Evolutionary conservation across 2,113 vertebrate species (phyloP).

Genomic region (Vicugna pacos): DNA sequence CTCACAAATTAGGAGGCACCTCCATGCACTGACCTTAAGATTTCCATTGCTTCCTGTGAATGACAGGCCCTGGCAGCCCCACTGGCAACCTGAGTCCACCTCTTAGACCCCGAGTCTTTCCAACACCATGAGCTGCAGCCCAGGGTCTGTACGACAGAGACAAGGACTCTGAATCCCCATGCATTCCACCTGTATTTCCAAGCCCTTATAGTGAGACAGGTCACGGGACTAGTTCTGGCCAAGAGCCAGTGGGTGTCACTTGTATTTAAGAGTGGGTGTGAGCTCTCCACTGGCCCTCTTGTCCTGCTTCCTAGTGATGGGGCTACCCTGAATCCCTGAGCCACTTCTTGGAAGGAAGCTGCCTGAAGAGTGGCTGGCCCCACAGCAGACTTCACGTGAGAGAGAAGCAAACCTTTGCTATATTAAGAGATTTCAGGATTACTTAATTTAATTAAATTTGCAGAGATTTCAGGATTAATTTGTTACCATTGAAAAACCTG

Average conservation of each 20-base stretch:
- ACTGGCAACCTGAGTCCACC: no score
- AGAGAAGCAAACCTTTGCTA: neutral
- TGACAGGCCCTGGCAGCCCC: neutral
- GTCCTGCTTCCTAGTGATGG: no score
- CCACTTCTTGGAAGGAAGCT: neutral
- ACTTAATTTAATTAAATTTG: no score
- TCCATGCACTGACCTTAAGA: neutral
- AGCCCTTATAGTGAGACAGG: neutral
- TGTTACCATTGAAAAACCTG: neutral
- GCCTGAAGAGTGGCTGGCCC: neutral
- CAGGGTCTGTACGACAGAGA: neutral
- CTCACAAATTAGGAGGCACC: neutral
- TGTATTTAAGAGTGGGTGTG: neutral
- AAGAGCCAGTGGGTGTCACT: neutral
- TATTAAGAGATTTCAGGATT: neutral
- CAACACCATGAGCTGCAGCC: neutral
- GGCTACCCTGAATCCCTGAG: neutral
- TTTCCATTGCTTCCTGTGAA: neutral
- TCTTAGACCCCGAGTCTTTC: neutral
- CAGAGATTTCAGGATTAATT: neutral
- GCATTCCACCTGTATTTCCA: neutral
- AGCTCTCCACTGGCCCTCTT: neutral
- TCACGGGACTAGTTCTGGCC: neutral
- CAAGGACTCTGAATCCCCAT: accelerated
- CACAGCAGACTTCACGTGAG: neutral